These are phyloP conservation scores for Heliothis virescens DNA, from an alignment of 1,140 invertebrate genomes.

Conservation along the genomic window DNA sequence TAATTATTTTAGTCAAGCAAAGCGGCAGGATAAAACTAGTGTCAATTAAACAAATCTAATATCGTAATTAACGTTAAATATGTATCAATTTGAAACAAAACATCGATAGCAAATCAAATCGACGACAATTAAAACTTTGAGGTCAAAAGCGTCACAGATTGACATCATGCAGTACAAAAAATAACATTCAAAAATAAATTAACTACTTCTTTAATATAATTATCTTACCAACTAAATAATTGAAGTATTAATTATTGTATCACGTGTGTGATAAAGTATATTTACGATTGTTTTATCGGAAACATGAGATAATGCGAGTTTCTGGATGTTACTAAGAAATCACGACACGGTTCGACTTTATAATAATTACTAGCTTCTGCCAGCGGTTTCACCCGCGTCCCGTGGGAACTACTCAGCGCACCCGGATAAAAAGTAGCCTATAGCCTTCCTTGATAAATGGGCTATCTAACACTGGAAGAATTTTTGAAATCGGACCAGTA, in stretches of 20 bases:
- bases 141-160: constrained; percentile 4
- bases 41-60: not conserved
- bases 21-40: not conserved
- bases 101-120: too few relatives aligned
- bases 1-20: too few relatives aligned
- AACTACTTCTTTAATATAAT: too few relatives aligned
- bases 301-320: not conserved
- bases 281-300: not conserved
- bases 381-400: too few relatives aligned
- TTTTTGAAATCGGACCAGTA: too few relatives aligned
- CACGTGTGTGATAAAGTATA: constrained; percentile 4
- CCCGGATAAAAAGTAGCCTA: too few relatives aligned
- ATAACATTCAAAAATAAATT: constrained; percentile 1
- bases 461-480: too few relatives aligned
- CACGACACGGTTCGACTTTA: too few relatives aligned
- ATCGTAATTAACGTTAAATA: constrained; percentile 11
- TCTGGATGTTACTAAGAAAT: not conserved
- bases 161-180: not conserved
- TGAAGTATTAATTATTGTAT: constrained; percentile 19
- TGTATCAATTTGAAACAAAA: too few relatives aligned
- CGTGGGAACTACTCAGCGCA: too few relatives aligned
- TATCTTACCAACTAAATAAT: constrained; percentile 10
- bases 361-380: too few relatives aligned
- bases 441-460: too few relatives aligned
- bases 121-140: constrained; percentile 10